Evolutionary conservation across 2,888 invertebrate genomes (phyloP).

Genomic region (Cyclophora punctaria): DNA sequence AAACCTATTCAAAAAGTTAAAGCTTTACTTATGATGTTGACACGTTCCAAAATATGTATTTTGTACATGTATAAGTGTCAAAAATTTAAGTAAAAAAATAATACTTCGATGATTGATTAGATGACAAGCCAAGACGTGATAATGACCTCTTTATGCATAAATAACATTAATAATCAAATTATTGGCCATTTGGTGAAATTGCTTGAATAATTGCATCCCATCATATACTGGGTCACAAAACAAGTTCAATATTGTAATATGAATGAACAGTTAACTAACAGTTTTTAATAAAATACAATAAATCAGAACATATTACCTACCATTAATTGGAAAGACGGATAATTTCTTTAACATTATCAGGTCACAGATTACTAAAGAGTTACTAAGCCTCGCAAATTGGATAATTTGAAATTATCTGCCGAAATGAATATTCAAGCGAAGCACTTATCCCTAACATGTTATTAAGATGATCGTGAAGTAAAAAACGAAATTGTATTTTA

Average conservation of each 20-base stretch:
- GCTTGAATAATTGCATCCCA: too few relatives aligned
- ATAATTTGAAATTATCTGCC: conserved; percentile 68
- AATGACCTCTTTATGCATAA: too few relatives aligned
- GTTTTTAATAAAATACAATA: background rate
- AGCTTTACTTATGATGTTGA: too few relatives aligned
- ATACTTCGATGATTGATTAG: too few relatives aligned
- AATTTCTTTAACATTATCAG: conserved; percentile 1
- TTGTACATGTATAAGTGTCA: too few relatives aligned
- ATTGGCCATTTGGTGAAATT: conserved; percentile 1
- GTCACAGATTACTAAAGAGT: conserved; percentile 26
- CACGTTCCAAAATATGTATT: too few relatives aligned
- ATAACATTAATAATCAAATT: background rate
- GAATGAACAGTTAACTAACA: background rate
- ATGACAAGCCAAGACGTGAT: too few relatives aligned
- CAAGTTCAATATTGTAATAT: background rate
- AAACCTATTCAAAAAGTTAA: too few relatives aligned
- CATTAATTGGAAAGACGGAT: background rate
- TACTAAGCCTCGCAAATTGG: conserved; percentile 45
- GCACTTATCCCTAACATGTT: conserved; percentile 63
- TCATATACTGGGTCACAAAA: background rate
- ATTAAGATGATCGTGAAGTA: conserved; percentile 72
- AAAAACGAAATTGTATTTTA: conserved; percentile 70
- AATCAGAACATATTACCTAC: background rate
- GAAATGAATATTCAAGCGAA: conserved; percentile 73
- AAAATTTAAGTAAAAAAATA: too few relatives aligned